Percentiles rank a stretch among this genome's conserved stretches.
phyloP scores from a whole-genome alignment of 2,113 vertebrate species.

The Lasiurus cinereus region DNA sequence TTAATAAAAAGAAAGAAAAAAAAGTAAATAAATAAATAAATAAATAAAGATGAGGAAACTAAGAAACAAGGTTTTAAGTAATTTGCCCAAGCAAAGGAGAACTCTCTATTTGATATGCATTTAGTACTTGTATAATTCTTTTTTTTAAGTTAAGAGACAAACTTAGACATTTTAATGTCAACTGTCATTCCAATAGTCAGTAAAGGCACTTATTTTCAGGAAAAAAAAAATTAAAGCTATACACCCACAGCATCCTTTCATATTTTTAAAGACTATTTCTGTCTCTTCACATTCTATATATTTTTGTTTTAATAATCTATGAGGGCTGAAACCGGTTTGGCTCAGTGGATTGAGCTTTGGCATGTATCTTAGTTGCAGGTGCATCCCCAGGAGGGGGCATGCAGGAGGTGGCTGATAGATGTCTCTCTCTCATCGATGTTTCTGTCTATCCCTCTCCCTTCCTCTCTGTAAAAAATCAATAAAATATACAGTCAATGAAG shows the following conservation, averaged over 20 bases:
- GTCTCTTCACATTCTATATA: conserved; percentile 45
- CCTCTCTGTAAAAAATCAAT: too few relatives aligned
- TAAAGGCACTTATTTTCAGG: background rate
- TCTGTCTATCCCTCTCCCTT: too few relatives aligned
- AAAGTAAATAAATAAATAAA: too few relatives aligned
- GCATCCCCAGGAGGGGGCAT: too few relatives aligned
- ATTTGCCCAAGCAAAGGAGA: background rate
- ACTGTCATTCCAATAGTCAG: conserved; percentile 29
- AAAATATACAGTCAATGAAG: too few relatives aligned
- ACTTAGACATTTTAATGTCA: conserved; percentile 23
- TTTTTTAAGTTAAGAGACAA: background rate
- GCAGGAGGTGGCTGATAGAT: too few relatives aligned
- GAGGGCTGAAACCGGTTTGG: background rate
- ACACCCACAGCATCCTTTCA: conserved; percentile 36
- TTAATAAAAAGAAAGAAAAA: too few relatives aligned
- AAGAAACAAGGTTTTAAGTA: conserved; percentile 50
- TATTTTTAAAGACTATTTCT: conserved; percentile 44
- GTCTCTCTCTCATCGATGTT: too few relatives aligned
- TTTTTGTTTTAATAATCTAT: conserved; percentile 23
- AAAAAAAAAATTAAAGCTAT: conserved; percentile 36
- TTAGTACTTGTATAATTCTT: conserved; percentile 23
- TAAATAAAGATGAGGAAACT: background rate
- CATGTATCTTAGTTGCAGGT: too few relatives aligned
- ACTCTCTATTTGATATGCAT: background rate
- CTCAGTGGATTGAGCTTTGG: too few relatives aligned